Evolutionary conservation across 2,888 invertebrate species (phyloP), one percentile per base, ranked within the genome.

Genomic region (Clistopyga incitator): DNA sequence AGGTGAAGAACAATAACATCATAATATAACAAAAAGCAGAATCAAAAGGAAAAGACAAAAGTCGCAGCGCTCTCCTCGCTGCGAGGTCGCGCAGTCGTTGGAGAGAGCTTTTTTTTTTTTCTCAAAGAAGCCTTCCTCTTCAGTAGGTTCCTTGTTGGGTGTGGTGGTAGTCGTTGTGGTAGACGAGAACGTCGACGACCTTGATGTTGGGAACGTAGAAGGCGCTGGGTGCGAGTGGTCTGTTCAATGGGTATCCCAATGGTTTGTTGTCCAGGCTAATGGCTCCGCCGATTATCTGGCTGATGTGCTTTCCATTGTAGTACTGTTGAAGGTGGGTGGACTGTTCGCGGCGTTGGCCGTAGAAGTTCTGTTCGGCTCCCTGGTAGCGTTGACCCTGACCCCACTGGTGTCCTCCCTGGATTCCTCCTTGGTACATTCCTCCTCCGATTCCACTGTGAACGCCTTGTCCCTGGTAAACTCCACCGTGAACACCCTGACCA

Each of bases 241-340:
- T 94, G 91, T 95, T 94, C 84, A 95, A 90, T 8, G 95, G 95
- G 92, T 93, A 95, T 72, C 95, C 95, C 29, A 95, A 90, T 15
- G 95, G 94, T 67, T 94, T 93, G 86, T 93, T 93, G 81, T 94
- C 94, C 20, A 94, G 88, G 71, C 92, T 93, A 61, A 93, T 94
- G 92, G 89, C 90, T 38, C 92, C 92, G 45, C 93, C 93, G 61
- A 92, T 92, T 29, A 91, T 87, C 50, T 90, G 86, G 71, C 89
- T 87, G 75, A 91, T 90, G 75, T 88, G 89, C 56, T 89, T 88
- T 81, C 84, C 86, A 50, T 89, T 84, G 87, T 89, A 91, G 86
- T 91, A 90, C 15, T 88, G 85, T 83, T 88, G 88, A 82, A 93
- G 88, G 79, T 87, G 74, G 25, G 87, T 85, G 4, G 42, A 18